Base-by-base conservation (phyloP, 2,113 vertebrate species). In the Trachemys scripta region DNA sequence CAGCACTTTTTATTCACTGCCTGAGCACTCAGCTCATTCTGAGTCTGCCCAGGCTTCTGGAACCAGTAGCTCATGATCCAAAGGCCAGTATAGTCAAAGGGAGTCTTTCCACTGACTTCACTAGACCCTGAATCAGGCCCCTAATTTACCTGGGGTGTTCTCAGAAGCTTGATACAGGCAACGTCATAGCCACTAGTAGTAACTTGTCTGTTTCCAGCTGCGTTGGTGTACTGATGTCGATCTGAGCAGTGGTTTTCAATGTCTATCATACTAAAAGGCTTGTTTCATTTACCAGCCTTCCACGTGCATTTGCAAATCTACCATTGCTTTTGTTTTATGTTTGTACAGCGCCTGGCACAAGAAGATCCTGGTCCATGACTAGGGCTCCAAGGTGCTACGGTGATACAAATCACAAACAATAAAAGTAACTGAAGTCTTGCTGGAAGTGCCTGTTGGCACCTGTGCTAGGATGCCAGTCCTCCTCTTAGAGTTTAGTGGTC, bases 41-140 rank as follows among this genome's bases (percentile, higher is more conserved):
- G 57, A 90, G 42, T 80, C 76, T 79, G 27, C 16, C 62, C 16
- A n/a, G 35, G 35, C 22, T 84, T 76, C 92, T 87, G 51, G 47
- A 90, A 50, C 10, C 31, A 0, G 3, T 14, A 42, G 72, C 94
- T 86, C 19, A 95, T 38, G 49, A 95, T 84, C n/a, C 49, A 85
- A 81, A 87, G 92, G 5, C 27, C 51, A 72, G 25, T 16, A 14
- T 17, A 59, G 69, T n/a, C 0, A 0, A 57, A 0, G 38, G 19
- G 47, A 91, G 57, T 25, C 25, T 82, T 83, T 88, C 12, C 89
- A 62, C 45, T 27, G 27, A 19, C 35, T 90, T 93, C 87, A 76
- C 56, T 9, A 20, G 14, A n/a, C 42, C 88, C 54, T 72, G 22
- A 0, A 0, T 2, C 50, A 9, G 22, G 47, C 9, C 5, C 9